A percentile compares a stretch with the other conserved stretches of the same genome.
These are phyloP conservation scores for Vidua macroura DNA, from an alignment of 2,113 vertebrate species.

Conservation along the genomic window DNA sequence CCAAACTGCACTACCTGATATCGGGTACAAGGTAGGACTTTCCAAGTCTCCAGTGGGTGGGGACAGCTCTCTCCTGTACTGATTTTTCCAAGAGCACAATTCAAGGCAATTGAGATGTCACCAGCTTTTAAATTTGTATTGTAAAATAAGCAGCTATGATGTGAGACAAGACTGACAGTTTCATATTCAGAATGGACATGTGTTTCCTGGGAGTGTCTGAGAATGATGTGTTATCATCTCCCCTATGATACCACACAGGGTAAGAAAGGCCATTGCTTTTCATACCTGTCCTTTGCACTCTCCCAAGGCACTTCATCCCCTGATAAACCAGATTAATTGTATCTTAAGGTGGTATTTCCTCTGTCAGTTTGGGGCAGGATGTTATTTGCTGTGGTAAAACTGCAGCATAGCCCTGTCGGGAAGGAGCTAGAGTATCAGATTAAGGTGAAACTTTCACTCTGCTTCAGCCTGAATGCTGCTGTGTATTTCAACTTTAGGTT, in stretches of 20 bases:
- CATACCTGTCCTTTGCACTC: not conserved
- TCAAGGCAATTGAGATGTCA: not conserved
- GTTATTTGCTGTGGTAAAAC: not conserved
- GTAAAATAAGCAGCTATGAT: not conserved
- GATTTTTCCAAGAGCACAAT: not conserved
- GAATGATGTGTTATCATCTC: not conserved
- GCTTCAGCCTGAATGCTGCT: not conserved
- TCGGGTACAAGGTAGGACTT: slow-evolving; percentile 45
- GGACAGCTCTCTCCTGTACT: not conserved
- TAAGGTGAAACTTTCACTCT: not conserved
- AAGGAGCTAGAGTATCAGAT: not conserved
- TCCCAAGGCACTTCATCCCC: not conserved
- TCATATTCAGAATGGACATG: not conserved
- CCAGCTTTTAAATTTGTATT: not conserved
- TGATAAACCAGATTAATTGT: not conserved
- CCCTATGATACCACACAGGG: not conserved
- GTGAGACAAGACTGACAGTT: not conserved
- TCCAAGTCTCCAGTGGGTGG: no score
- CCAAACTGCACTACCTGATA: slow-evolving; percentile 43
- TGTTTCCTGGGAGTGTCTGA: not conserved
- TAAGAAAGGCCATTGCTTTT: not conserved
- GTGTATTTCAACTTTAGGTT: not conserved
- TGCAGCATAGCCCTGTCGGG: not conserved
- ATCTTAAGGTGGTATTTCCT: not conserved
- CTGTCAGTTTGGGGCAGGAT: not conserved